Conservation (phyloP, 2,888 invertebrate species). For the Osmoderma eremita region DNA sequence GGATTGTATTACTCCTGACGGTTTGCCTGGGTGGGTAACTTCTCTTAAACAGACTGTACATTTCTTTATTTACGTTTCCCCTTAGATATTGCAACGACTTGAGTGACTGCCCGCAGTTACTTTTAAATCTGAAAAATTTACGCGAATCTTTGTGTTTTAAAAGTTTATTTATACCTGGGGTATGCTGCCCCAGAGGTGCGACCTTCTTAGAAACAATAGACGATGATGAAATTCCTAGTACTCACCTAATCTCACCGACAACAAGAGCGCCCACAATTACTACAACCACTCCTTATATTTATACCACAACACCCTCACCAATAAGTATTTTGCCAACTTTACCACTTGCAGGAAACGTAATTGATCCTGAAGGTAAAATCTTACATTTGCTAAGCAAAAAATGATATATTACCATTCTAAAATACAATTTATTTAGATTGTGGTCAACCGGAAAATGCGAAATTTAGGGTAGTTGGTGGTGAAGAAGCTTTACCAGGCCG, state of each 20-base stretch:
- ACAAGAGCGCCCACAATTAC: conserved; percentile 47
- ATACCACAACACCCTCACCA: conserved; percentile 38
- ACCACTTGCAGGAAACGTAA: conserved; percentile 43
- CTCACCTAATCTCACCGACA: conserved; percentile 41
- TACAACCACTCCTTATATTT: conserved; percentile 55
- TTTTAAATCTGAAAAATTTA: conserved; percentile 82
- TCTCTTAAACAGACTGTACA: not conserved
- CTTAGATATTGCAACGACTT: conserved; percentile 80
- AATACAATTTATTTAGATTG: conserved; percentile 70
- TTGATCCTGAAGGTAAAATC: conserved; percentile 47
- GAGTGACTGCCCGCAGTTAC: conserved; percentile 86
- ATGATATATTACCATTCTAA: too few relatives aligned
- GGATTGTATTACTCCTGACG: conserved; percentile 85
- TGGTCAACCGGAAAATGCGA: conserved; percentile 83
- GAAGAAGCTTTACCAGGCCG: conserved; percentile 84
- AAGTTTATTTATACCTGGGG: conserved; percentile 90
- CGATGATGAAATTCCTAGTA: conserved; percentile 28
- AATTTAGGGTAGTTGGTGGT: conserved; percentile 92
- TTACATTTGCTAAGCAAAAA: not conserved
- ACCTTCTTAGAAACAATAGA: conserved; percentile 49
- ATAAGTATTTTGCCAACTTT: conserved; percentile 33
- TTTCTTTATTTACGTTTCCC: conserved; percentile 32
- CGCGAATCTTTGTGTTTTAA: conserved; percentile 91
- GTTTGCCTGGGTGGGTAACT: conserved; percentile 70
- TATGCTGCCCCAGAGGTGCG: conserved; percentile 81